These are phyloP conservation scores for Momotus momota DNA, from an alignment of 2,797 vertebrate species.

Conservation along the genomic window DNA sequence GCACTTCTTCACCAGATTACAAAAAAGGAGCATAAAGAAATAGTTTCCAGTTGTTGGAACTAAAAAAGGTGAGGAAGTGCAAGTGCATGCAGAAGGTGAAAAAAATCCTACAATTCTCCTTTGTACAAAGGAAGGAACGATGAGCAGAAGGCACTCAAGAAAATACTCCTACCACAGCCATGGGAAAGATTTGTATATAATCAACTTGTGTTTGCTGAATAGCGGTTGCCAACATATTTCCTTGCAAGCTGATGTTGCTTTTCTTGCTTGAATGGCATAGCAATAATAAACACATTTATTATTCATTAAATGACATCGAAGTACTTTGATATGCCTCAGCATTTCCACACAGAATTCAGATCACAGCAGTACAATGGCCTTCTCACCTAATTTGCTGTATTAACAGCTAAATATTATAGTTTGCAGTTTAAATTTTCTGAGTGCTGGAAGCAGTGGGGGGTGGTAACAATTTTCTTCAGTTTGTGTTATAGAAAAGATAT, in stretches of 20 bases:
- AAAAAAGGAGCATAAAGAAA: neutral
- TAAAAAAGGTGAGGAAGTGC: neutral
- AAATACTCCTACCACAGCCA: neutral
- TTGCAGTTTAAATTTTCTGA: neutral
- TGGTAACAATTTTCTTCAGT: neutral
- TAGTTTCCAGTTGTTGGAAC: neutral
- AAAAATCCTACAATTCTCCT: neutral
- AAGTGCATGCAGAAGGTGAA: neutral
- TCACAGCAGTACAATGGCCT: neutral
- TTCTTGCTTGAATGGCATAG: neutral
- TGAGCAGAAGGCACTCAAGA: neutral
- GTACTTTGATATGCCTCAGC: slow-evolving; percentile 2
- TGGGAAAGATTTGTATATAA: neutral
- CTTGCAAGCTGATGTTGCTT: neutral
- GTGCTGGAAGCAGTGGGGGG: neutral
- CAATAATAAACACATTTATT: slow-evolving; percentile 56
- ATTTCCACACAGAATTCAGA: neutral
- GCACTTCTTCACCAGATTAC: neutral
- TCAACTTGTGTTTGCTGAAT: neutral
- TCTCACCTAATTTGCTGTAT: neutral
- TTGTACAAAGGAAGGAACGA: neutral
- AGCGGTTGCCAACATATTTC: neutral
- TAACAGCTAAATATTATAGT: neutral
- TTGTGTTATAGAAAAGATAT: neutral
- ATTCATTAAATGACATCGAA: slow-evolving; percentile 47